Base-by-base conservation (phyloP, 1,140 invertebrate species). In the Saccostrea glomerata region DNA sequence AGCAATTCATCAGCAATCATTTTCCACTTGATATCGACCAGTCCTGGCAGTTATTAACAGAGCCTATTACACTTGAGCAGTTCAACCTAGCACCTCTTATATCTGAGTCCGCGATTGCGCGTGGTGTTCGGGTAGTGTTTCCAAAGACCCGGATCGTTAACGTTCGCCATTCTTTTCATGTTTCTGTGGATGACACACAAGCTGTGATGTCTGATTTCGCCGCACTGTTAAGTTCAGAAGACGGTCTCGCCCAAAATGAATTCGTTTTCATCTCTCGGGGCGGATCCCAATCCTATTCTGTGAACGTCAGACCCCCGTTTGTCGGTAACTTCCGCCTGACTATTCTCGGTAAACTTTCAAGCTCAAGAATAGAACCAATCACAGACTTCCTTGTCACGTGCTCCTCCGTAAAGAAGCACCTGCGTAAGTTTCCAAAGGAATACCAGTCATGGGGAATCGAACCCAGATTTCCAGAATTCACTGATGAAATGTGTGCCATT, bases 1-100 rank as follows among this genome's bases (percentile, higher is more conserved):
- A 30, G 25, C 70, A 77, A 36, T 77, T 77, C 70, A 77, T 77
- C 23, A 30, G 13, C 70, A 77, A 40, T 36, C 70, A 77, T 77
- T 77, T 77, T 12, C 70, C 70, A 15, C 70, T 77, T 13, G 70
- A 77, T 25, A 30, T 77, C 11, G 70, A 77, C 70, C 70, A 12
- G 11, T 77, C 25, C 5, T 77, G 70, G 70, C 70, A 77, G 70
- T 77, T 77, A 11, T 25, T 77, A 30, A 23, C 13, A 77, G 30
- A 77, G 11, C 70, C 70, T 13, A 30, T 77, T 13, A 15, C 70
- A 6, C 70, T 77, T 36, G 70, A 77, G 25, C 25, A 77, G 11
- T 77, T 77, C 25, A 77, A 77, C 25, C 25, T 12, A 77, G 70
- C 70, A 15, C 70, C 70, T 17, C 11, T 77, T 77, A 15, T 77